Conservation (phyloP, 2,113 vertebrate species). For the Mus pahari region DNA sequence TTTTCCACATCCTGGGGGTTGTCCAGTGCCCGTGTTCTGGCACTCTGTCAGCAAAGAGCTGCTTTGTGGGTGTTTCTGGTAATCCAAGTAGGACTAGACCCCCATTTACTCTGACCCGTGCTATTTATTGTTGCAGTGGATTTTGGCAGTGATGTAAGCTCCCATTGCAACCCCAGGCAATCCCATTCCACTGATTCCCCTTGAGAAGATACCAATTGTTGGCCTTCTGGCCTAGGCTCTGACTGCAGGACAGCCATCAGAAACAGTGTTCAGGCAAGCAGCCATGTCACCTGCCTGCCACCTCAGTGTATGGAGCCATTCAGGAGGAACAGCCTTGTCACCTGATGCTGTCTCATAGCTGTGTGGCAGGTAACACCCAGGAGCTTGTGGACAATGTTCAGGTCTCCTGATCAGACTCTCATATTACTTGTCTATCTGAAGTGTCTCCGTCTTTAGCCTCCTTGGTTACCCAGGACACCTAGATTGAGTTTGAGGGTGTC, state of each 20-base stretch:
- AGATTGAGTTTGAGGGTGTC: not conserved
- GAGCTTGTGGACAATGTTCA: not conserved
- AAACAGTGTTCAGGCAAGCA: not conserved
- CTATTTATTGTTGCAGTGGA: not conserved
- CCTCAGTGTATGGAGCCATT: not conserved
- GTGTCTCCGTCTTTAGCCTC: not conserved
- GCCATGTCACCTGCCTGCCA: accelerated
- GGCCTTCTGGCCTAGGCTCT: not conserved
- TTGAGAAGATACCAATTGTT: not conserved
- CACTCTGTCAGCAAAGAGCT: not conserved
- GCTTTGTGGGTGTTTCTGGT: not conserved
- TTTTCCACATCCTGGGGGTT: not conserved
- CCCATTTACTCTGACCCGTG: not conserved
- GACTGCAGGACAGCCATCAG: too few species aligned
- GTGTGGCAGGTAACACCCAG: too few species aligned
- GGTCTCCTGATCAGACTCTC: not conserved
- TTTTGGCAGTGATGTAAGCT: not conserved
- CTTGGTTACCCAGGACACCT: not conserved
- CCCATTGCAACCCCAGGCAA: not conserved
- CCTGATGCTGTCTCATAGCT: not conserved
- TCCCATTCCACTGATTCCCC: not conserved
- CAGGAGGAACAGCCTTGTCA: not conserved
- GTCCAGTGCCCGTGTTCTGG: not conserved
- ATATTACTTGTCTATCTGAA: not conserved
- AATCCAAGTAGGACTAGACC: too few species aligned